Conservation (phyloP, 2,113 vertebrate genomes). For the Aspidoscelis tigris region DNA sequence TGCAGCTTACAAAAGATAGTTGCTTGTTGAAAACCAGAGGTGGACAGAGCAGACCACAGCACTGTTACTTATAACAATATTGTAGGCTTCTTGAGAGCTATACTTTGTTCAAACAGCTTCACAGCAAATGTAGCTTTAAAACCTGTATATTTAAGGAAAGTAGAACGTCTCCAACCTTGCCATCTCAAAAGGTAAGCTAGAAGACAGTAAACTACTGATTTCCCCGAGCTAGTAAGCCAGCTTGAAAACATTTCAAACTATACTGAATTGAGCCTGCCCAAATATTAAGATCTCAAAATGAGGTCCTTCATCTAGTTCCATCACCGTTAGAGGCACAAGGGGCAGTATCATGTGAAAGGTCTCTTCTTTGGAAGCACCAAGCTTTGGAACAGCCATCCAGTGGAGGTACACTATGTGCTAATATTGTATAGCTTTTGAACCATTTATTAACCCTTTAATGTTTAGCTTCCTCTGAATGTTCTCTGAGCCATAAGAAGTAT, state of each 20-base stretch:
- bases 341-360: background rate
- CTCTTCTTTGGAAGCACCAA: background rate
- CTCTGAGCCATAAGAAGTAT: too few relatives aligned
- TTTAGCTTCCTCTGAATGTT: too few relatives aligned
- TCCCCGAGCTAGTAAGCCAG: background rate
- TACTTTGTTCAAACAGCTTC: background rate
- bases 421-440: too few relatives aligned
- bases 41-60: background rate
- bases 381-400: background rate
- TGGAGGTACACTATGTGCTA: too few relatives aligned
- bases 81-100: background rate
- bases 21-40: too few relatives aligned
- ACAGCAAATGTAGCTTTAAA: background rate
- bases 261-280: background rate
- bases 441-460: too few relatives aligned
- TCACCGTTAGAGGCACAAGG: background rate
- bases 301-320: background rate
- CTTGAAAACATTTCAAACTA: background rate
- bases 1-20: background rate
- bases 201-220: too few relatives aligned
- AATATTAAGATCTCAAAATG: background rate
- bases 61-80: background rate
- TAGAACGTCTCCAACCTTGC: background rate
- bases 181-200: too few relatives aligned
- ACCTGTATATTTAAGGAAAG: background rate